Evolutionary conservation across 2,888 invertebrate species (phyloP).

Genomic region (Acanthosepion lycidas): DNA sequence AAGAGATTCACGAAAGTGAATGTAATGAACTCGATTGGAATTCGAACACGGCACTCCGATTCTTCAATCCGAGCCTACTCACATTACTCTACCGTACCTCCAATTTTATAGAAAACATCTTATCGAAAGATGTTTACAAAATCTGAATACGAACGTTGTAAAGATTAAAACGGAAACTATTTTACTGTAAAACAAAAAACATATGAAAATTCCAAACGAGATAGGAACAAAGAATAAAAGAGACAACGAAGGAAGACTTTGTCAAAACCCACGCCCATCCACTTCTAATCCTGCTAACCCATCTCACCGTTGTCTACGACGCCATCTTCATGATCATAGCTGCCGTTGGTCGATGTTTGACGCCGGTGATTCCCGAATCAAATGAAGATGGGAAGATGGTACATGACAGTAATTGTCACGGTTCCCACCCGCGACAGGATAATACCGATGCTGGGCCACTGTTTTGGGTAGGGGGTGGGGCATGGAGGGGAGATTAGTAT

Average conservation of each 20-base stretch:
- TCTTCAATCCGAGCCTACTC: too few relatives aligned
- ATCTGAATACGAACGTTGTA: too few relatives aligned
- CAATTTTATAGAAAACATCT: too few relatives aligned
- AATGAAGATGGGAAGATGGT: background rate
- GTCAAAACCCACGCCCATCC: background rate
- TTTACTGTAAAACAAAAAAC: too few relatives aligned
- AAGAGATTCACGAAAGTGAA: too few relatives aligned
- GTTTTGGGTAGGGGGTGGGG: background rate
- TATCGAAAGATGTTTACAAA: too few relatives aligned
- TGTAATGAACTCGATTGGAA: too few relatives aligned
- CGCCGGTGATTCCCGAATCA: background rate
- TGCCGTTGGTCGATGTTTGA: background rate
- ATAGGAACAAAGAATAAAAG: background rate
- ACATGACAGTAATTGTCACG: constrained; percentile 9
- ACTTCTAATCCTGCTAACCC: background rate
- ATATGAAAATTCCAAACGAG: too few relatives aligned
- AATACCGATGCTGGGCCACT: background rate
- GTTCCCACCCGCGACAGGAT: constrained; percentile 33
- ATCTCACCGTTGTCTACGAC: background rate
- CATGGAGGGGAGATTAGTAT: background rate
- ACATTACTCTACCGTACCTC: too few relatives aligned
- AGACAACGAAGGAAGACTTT: background rate
- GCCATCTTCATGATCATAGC: background rate
- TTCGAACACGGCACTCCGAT: too few relatives aligned
- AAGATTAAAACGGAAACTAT: too few relatives aligned